Percentiles rank a stretch among this genome's conserved stretches.
phyloP scores from a whole-genome alignment of 2,888 invertebrate genomes.

The Piscicola geometra region DNA sequence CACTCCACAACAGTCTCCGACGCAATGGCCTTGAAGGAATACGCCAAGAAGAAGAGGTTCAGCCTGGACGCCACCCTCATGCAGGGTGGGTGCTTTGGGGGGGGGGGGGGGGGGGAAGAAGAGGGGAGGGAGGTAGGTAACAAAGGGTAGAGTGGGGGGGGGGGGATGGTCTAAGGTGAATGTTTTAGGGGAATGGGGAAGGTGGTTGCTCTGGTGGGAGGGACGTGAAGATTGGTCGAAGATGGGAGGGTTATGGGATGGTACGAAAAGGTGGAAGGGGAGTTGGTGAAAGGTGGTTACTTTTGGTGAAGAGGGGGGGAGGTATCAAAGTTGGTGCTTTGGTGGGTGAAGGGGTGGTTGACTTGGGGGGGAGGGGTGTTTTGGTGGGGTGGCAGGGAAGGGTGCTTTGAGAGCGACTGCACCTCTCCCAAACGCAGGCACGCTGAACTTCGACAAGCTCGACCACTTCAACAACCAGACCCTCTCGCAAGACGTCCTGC shows the following conservation, averaged over 20 bases:
- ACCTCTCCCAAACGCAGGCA: too few species aligned
- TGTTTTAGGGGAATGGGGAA: slow-evolving; percentile 9
- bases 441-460: background rate
- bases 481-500: slow-evolving; percentile 3
- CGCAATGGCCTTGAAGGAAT: slow-evolving; percentile 6
- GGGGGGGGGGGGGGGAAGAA: background rate
- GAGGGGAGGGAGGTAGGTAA: background rate
- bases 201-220: background rate
- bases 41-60: background rate
- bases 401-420: too few species aligned
- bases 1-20: too few species aligned
- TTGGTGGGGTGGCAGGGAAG: too few species aligned
- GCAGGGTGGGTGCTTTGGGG: background rate
- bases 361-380: too few species aligned
- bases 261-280: too few species aligned
- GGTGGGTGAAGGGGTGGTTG: too few species aligned
- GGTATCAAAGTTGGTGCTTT: too few species aligned
- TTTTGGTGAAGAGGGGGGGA: too few species aligned
- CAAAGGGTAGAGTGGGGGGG: background rate
- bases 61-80: background rate
- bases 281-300: too few species aligned
- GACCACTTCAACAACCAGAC: slow-evolving; percentile 14
- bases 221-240: too few species aligned
- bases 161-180: background rate
- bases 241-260: too few species aligned